phyloP scores from a whole-genome alignment of 2,888 invertebrate genomes.

The Zhengitettix transpicula region DNA sequence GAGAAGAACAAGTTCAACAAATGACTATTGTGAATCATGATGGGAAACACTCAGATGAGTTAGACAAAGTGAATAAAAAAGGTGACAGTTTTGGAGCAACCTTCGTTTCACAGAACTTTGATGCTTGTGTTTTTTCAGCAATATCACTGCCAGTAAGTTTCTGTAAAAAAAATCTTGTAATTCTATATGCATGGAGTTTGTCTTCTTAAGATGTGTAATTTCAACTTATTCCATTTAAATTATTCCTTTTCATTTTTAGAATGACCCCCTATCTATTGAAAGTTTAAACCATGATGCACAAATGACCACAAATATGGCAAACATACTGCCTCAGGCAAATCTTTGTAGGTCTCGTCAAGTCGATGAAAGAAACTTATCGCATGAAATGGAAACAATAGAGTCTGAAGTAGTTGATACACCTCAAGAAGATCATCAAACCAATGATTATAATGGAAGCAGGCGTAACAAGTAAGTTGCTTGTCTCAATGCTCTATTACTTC shows the following conservation, averaged over 20 bases:
- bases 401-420: too few relatives aligned
- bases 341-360: too few relatives aligned
- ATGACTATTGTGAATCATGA: background rate
- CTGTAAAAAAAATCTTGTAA: background rate
- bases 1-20: background rate
- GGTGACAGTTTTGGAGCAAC: background rate
- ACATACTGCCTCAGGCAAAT: conserved; percentile 17
- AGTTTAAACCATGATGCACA: conserved; percentile 1
- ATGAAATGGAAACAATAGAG: background rate
- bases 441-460: background rate
- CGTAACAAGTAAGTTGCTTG: too few relatives aligned
- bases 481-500: too few relatives aligned
- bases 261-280: conserved; percentile 11
- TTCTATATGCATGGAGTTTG: background rate
- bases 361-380: too few relatives aligned
- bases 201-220: background rate
- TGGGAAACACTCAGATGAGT: background rate
- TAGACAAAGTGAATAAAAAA: background rate
- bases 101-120: conserved; percentile 11
- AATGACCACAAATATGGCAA: conserved; percentile 20
- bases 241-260: conserved; percentile 4
- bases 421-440: too few relatives aligned
- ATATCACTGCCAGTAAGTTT: conserved; percentile 13
- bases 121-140: conserved; percentile 14
- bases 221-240: background rate